These are phyloP conservation scores for Cherax quadricarinatus DNA, from an alignment of 1,140 invertebrate genomes.

Conservation along the genomic window DNA sequence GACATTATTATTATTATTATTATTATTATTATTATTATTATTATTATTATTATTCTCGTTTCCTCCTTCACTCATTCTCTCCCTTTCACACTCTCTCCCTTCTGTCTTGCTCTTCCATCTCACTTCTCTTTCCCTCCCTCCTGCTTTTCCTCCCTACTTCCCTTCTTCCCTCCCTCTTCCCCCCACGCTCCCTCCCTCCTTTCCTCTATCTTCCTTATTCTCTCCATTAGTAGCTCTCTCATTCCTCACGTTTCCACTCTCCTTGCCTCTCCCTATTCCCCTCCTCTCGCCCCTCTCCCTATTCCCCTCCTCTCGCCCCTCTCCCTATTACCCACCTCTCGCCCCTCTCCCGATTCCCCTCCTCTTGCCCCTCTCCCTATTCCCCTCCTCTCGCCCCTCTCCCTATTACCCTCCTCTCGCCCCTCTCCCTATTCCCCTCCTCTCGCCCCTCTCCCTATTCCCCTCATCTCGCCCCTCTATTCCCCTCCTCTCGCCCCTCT, in stretches of 20 bases:
- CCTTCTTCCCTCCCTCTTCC: neutral
- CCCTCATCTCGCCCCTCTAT: no score
- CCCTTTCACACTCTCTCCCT: neutral
- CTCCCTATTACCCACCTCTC: no score
- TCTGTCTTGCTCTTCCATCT: neutral
- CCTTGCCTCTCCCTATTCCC: neutral
- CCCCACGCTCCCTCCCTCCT: neutral
- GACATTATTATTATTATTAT: no score
- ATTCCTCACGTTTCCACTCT: no score
- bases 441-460: neutral
- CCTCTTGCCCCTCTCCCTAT: no score
- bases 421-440: neutral
- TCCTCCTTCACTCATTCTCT: no score
- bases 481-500: neutral
- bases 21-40: no score
- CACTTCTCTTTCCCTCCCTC: neutral
- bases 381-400: neutral
- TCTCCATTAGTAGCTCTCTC: no score
- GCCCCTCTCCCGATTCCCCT: no score
- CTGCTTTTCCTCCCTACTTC: neutral
- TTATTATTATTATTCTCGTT: no score
- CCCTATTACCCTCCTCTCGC: neutral
- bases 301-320: neutral
- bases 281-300: neutral
- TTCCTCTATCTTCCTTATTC: no score